A percentile compares a stretch with the other conserved stretches of the same genome.
Conservation (phyloP, 2,797 vertebrate genomes). For the Percopsis omiscomaycus region DNA sequence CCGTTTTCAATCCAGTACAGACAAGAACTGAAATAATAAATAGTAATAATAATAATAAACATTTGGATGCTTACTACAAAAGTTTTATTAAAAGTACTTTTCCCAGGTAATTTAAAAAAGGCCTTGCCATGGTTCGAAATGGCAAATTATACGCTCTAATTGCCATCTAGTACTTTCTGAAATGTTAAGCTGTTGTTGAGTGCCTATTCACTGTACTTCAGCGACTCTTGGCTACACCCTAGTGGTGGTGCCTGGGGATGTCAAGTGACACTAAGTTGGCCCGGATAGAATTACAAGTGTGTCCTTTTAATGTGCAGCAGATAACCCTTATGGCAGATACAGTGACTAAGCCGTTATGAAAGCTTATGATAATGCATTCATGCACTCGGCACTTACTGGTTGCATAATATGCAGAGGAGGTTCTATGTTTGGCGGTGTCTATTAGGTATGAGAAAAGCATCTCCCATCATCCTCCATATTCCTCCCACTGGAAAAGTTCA, state of each 20-base stretch:
- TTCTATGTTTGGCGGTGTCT: constrained; percentile 65
- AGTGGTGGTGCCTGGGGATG: constrained; percentile 29
- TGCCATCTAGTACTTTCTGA: too few species aligned
- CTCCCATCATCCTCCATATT: constrained; percentile 34
- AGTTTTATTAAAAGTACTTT: too few species aligned
- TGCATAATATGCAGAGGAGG: constrained; percentile 69
- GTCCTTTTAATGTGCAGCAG: constrained; percentile 1
- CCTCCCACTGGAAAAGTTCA: constrained; percentile 35
- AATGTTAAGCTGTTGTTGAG: neutral
- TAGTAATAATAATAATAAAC: too few species aligned
- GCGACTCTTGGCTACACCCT: constrained; percentile 51
- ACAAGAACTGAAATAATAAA: too few species aligned
- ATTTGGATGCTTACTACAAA: too few species aligned
- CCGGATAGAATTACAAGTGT: constrained; percentile 6
- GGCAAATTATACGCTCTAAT: too few species aligned
- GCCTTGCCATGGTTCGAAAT: too few species aligned
- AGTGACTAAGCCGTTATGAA: constrained; percentile 52
- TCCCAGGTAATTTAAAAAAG: too few species aligned
- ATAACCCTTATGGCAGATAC: constrained; percentile 23
- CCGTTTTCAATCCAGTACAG: too few species aligned
- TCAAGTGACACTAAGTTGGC: neutral
- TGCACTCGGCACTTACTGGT: constrained; percentile 37
- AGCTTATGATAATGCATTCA: constrained; percentile 52
- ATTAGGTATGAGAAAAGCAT: constrained; percentile 46
- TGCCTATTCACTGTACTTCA: constrained; percentile 4